A percentile compares a stretch with the other conserved stretches of the same genome.
Evolutionary conservation across 1,140 invertebrate genomes (phyloP).

Genomic region (Bombus sibiricus): DNA sequence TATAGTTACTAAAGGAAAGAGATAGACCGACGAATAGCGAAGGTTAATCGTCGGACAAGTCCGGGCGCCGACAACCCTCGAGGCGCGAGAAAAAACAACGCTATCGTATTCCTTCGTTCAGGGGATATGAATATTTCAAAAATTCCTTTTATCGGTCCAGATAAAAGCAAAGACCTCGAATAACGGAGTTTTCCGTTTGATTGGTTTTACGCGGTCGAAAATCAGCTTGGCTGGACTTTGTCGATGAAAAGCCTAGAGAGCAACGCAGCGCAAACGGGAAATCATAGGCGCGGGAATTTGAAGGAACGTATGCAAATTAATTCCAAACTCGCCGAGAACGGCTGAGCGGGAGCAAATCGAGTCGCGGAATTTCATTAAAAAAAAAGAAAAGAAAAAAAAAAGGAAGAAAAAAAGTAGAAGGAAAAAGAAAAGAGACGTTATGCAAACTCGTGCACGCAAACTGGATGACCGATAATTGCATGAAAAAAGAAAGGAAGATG

Average conservation of each 20-base stretch:
- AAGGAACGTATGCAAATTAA: not conserved
- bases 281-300: not conserved
- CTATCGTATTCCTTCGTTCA: not conserved
- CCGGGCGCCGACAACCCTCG: not conserved
- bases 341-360: not conserved
- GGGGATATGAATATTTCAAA: not conserved
- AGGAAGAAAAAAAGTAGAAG: not conserved
- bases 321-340: not conserved
- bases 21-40: not conserved
- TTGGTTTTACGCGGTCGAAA: not conserved
- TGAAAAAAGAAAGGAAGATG: not conserved
- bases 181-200: not conserved
- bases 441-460: not conserved
- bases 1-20: constrained; percentile 24
- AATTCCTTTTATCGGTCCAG: not conserved
- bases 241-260: not conserved
- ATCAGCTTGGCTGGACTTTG: not conserved
- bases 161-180: not conserved
- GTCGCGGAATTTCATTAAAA: not conserved
- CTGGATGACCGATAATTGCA: not conserved
- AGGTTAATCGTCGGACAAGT: constrained; percentile 19
- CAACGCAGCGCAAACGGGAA: not conserved
- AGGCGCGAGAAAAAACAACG: not conserved
- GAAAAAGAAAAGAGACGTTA: not conserved
- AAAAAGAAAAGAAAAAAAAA: not conserved